These are phyloP conservation scores for Trichogramma dendrolimi DNA, from an alignment of 2,888 invertebrate species.

Conservation along the genomic window DNA sequence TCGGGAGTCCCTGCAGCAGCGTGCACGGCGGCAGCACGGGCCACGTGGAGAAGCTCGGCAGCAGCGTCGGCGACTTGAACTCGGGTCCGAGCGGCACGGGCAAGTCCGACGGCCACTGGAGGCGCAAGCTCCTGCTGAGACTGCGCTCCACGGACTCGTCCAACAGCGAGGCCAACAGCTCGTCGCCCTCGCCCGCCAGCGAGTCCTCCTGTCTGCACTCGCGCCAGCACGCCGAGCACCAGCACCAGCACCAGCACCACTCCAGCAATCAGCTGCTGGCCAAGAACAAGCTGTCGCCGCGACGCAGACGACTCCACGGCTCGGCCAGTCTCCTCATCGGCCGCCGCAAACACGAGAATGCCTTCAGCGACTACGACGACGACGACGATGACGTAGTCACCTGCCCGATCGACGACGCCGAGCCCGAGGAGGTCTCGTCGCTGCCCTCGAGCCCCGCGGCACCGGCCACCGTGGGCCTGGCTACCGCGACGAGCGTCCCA, in stretches of 20 bases:
- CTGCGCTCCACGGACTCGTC: conserved; percentile 53
- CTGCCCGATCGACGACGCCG: conserved; percentile 34
- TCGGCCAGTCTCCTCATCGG: conserved; percentile 10
- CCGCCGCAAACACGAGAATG: conserved; percentile 17
- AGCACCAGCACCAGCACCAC: conserved; percentile 27
- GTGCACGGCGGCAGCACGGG: conserved; percentile 6
- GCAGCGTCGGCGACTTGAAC: conserved; percentile 21
- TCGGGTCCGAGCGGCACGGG: conserved; percentile 42
- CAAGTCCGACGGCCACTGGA: conserved; percentile 55
- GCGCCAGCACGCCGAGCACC: conserved; percentile 31
- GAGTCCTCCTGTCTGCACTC: conserved; percentile 21
- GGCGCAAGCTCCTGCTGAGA: conserved; percentile 57
- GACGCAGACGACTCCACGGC: conserved; percentile 34
- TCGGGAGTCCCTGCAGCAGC: not conserved
- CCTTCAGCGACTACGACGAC: conserved; percentile 17
- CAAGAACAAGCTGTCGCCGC: conserved; percentile 6
- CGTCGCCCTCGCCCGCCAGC: conserved; percentile 39
- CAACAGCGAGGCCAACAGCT: conserved; percentile 37
- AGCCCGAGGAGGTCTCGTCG: conserved; percentile 56
- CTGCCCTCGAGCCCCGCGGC: conserved; percentile 48
- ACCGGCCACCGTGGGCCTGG: conserved; percentile 50
- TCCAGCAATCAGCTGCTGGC: not conserved
- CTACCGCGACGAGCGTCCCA: conserved; percentile 39
- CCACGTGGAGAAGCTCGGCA: conserved; percentile 28
- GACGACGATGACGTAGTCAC: not conserved